A percentile compares a stretch with the other conserved stretches of the same genome.
Evolutionary conservation across 2,888 invertebrate genomes (phyloP).

Genomic region (Andrena marginata): DNA sequence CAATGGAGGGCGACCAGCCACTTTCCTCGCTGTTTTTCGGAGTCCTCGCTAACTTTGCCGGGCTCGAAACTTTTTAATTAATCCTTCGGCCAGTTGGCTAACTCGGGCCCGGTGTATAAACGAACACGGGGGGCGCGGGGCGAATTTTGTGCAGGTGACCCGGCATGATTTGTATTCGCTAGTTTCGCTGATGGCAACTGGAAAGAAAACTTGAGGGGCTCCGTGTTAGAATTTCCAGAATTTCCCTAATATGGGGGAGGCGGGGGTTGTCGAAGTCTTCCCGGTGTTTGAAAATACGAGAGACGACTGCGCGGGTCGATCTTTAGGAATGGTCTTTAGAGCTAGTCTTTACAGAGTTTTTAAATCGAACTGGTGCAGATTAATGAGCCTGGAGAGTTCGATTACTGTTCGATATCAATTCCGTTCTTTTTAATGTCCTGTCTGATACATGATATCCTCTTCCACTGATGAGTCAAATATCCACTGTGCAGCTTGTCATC

Average conservation of each 20-base stretch:
- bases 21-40: conserved; percentile 38
- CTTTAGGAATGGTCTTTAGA: background rate
- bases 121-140: conserved; percentile 7
- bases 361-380: too few relatives aligned
- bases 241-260: too few relatives aligned
- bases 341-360: background rate
- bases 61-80: conserved; percentile 62
- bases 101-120: conserved; percentile 13
- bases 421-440: too few relatives aligned
- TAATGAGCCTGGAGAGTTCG: too few relatives aligned
- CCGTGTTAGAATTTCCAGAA: too few relatives aligned
- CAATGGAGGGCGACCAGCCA: conserved; percentile 14
- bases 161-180: conserved; percentile 6
- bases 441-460: too few relatives aligned
- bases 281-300: background rate
- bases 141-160: background rate
- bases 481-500: too few relatives aligned
- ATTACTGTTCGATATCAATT: too few relatives aligned
- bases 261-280: background rate
- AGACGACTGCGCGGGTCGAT: too few relatives aligned
- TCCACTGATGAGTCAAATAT: too few relatives aligned
- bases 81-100: conserved; percentile 36
- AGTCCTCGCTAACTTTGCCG: conserved; percentile 36
- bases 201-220: too few relatives aligned
- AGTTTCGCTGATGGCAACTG: background rate